These are phyloP conservation scores for Sesamia inferens DNA, from an alignment of 2,888 invertebrate genomes.

Conservation along the genomic window DNA sequence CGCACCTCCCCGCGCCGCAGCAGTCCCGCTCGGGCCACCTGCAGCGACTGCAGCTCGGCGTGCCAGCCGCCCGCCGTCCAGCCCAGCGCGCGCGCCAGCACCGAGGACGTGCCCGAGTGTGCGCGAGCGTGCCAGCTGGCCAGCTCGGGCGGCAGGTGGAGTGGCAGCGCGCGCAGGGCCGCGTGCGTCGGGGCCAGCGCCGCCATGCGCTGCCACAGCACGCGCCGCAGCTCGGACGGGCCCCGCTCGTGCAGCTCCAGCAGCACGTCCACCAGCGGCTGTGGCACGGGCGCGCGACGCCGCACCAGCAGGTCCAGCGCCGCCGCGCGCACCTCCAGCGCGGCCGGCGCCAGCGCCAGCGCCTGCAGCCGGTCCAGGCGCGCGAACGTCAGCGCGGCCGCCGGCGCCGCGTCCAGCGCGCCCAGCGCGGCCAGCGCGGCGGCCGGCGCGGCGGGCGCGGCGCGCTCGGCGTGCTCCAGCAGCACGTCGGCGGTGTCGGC, in stretches of 20 bases:
- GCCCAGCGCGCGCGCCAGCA: conserved; percentile 71
- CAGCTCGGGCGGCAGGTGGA: conserved; percentile 59
- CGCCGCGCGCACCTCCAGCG: conserved; percentile 75
- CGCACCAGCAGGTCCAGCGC: conserved; percentile 73
- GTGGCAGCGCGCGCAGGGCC: conserved; percentile 61
- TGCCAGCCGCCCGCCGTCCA: conserved; percentile 67
- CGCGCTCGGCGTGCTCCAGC: conserved; percentile 67
- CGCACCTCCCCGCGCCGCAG: conserved; percentile 76
- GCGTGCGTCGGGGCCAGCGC: conserved; percentile 61
- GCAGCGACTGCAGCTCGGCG: conserved; percentile 74
- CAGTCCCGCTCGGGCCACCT: conserved; percentile 75
- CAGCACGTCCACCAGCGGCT: conserved; percentile 64
- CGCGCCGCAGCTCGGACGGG: conserved; percentile 76
- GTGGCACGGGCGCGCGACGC: conserved; percentile 55
- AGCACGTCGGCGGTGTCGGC: conserved; percentile 69
- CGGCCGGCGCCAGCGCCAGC: conserved; percentile 59
- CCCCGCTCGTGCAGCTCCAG: conserved; percentile 56
- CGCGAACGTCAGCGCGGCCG: conserved; percentile 49
- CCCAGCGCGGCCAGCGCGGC: conserved; percentile 66
- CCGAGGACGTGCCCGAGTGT: conserved; percentile 69
- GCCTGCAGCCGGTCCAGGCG: conserved; percentile 57
- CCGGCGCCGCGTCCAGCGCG: conserved; percentile 50
- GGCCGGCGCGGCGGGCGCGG: conserved; percentile 48
- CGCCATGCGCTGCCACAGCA: conserved; percentile 75
- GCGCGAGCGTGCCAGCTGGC: conserved; percentile 71